Evolutionary conservation across 2,113 vertebrate genomes (phyloP).

Genomic region (Talpa occidentalis): DNA sequence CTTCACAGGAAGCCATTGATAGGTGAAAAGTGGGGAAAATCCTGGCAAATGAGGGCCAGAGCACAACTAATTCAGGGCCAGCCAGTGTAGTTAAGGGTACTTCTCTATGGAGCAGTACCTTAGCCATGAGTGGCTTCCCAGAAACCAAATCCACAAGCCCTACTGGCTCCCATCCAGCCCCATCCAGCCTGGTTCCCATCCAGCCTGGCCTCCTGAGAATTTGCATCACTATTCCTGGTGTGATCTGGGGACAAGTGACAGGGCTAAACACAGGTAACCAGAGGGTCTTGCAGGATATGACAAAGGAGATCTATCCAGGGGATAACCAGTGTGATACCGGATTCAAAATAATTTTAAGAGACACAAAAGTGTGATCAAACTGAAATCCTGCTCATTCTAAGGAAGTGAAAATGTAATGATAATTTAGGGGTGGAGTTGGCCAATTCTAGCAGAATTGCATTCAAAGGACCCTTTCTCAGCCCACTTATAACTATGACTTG

Average conservation of each 20-base stretch:
- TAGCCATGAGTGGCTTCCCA: not conserved
- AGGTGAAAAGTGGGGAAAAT: not conserved
- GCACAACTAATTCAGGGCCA: not conserved
- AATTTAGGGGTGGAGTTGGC: not conserved
- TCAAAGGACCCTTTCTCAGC: not conserved
- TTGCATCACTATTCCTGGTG: not conserved
- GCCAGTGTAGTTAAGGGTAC: too few species aligned
- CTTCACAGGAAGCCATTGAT: not conserved
- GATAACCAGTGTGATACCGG: not conserved
- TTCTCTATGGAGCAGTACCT: not conserved
- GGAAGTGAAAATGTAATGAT: not conserved
- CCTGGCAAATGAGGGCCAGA: not conserved
- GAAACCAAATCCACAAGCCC: not conserved
- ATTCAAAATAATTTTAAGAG: not conserved
- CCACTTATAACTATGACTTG: not conserved
- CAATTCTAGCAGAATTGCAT: not conserved
- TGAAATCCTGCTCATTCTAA: not conserved
- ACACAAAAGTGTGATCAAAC: not conserved
- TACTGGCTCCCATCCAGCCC: not conserved
- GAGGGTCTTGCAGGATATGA: not conserved
- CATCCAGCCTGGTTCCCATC: not conserved
- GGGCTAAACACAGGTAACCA: accelerated
- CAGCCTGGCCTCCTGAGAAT: not conserved
- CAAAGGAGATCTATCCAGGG: not conserved
- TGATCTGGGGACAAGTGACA: not conserved